Evolutionary conservation across 2,113 vertebrate genomes (phyloP), one percentile per base, ranked within the genome.

Genomic region (Siniperca chuatsi): DNA sequence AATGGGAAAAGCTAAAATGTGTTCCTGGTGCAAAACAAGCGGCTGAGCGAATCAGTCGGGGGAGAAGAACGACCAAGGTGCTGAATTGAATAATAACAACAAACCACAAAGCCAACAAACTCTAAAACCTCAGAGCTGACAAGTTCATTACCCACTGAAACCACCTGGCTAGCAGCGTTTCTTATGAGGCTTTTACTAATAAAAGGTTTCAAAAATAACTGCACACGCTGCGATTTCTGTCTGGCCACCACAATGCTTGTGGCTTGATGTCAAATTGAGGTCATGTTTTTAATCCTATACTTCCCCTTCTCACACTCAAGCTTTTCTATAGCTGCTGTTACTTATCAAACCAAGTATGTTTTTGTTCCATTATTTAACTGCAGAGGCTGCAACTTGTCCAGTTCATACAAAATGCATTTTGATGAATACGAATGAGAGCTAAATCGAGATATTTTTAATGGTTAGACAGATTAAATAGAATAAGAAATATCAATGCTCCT

Each of bases 51-150:
- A 92, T 92, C 90, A 90, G 70, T 70, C 12, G 68, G 70, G 93
- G 88, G 86, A 92, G 83, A 87, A 65, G 81, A 89, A 73, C 79
- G 55, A 91, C 86, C 87, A 75, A 89, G 72, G 92, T 86, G 91
- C 92, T 86, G 89, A 93, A 94, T 91, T 93, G 94, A 95, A 95
- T 92, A 95, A 94, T 90, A 92, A 90, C 80, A 91, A 78, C 87
- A 90, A 82, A 87, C 71, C 9, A 92, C 82, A 84, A 93, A 91
- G 84, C 78, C 79, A 83, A 83, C 66, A 86, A 91, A 92, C 83
- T 84, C 90, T 82, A 87, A 88, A 90, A 84, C 79, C 89, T 85
- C 87, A 80, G 64, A 78, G 90, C 87, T 94, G 95, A 95, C 94
- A 95, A 93, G 92, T 94, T 94, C 90, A 95, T 95, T 95, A 95